Conservation (phyloP, 2,888 invertebrate species). For the Sipunculus nudus region DNA sequence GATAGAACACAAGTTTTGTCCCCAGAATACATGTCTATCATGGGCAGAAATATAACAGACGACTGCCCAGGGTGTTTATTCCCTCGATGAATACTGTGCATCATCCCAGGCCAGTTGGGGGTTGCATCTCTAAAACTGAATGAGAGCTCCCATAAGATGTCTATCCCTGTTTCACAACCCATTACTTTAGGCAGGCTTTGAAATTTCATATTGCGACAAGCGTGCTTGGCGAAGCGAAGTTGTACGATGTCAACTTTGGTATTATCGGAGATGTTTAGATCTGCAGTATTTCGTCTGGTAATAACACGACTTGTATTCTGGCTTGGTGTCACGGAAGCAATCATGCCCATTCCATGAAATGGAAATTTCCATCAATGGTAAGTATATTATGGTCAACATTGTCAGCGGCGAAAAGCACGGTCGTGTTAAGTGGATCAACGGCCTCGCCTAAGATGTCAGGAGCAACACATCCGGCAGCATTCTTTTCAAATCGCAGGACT, state of each 20-base stretch:
- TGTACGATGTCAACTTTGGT: neutral
- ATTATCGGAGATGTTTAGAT: neutral
- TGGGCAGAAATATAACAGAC: slow-evolving; percentile 4
- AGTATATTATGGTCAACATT: slow-evolving; percentile 8
- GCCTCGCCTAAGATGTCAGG: neutral
- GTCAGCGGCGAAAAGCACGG: slow-evolving; percentile 1
- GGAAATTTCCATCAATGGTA: slow-evolving; percentile 28
- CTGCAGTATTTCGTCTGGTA: neutral
- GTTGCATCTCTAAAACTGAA: neutral
- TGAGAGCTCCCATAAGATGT: neutral
- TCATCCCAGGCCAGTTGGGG: slow-evolving; percentile 18
- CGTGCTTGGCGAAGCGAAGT: neutral
- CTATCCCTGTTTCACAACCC: neutral
- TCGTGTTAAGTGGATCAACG: neutral
- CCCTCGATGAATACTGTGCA: slow-evolving; percentile 27
- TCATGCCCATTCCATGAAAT: slow-evolving; percentile 34
- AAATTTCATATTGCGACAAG: neutral
- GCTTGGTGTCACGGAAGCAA: slow-evolving; percentile 22
- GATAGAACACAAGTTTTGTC: slow-evolving; percentile 12
- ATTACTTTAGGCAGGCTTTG: neutral
- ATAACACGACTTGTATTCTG: neutral
- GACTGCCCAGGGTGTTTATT: slow-evolving; percentile 8
- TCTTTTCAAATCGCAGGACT: slow-evolving; percentile 4
- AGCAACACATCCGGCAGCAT: slow-evolving; percentile 1
- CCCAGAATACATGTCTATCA: slow-evolving; percentile 9